Evolutionary conservation across 2,113 vertebrate species (phyloP), one percentile per base, ranked within the genome.

Genomic region (Tinamus guttatus): DNA sequence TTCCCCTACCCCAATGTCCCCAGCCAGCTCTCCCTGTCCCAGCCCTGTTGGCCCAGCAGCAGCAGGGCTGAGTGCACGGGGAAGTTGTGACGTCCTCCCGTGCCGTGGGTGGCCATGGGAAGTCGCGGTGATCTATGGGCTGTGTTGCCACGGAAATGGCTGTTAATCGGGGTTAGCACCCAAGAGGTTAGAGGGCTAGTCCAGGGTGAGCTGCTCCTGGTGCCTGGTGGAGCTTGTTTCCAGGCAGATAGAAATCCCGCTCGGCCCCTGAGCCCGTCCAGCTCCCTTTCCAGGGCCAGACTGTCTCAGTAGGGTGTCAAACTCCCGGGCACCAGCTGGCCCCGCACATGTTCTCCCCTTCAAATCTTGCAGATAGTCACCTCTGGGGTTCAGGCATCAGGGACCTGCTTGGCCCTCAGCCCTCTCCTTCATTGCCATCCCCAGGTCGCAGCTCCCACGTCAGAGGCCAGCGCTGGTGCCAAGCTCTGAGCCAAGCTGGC

Each of bases 81-180:
- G 78, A 65, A 69, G 32, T 3, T 0, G 0, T 38, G 63, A n/a
- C 51, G n/a, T 13, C 1, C 0, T 67, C 51, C 49, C 49, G 32
- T 84, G 36, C 36, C 21, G n/a, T 56, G n/a, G 56, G 24, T 54
- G 40, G 24, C 20, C 27, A 17, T 0, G 0, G 36, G 27, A 62
- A 69, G 68, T 19, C 17, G 27, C 20, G 1, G 9, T 70, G 30
- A 17, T 32, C 59, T 69, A 2, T 0, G 1, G 58, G 14, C 34
- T 73, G 8, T 10, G 34, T 38, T 51, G 41, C 14, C 21, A 7
- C 3, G n/a, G 68, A 11, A 67, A 62, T 22, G 17, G 24, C 40
- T 19, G 20, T 75, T 18, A 25, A 36, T 14, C 41, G 45, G 56
- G 17, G 24, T 63, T 59, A 68, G 47, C 36, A 91, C 30, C 67